These are phyloP conservation scores for Lophotis ruficrista DNA, from an alignment of 2,113 vertebrate genomes.

Conservation along the genomic window DNA sequence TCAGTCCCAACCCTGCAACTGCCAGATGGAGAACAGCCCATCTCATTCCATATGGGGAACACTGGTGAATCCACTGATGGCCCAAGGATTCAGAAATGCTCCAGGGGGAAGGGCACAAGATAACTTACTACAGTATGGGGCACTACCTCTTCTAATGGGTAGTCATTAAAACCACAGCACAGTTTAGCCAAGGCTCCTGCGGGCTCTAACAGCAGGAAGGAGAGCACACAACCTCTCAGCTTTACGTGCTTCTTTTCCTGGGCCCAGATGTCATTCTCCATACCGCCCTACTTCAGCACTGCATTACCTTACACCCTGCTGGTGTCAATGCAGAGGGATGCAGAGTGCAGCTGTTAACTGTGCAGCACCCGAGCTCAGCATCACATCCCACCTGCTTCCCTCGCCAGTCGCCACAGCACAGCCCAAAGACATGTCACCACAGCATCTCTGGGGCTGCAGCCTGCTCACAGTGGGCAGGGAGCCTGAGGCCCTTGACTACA, in stretches of 20 bases:
- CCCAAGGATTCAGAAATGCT: neutral
- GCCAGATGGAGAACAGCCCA: neutral
- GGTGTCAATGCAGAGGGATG: neutral
- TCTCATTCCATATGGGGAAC: neutral
- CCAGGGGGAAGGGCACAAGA: neutral
- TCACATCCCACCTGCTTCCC: fast-evolving
- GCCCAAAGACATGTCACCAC: neutral
- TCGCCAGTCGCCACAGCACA: neutral
- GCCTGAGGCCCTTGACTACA: neutral
- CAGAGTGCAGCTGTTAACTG: neutral
- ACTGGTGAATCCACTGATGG: neutral
- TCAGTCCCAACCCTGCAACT: neutral
- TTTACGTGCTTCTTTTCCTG: neutral
- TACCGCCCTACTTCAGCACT: neutral
- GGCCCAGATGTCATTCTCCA: neutral
- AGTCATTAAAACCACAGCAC: neutral
- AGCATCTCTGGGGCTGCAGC: neutral
- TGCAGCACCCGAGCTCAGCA: neutral
- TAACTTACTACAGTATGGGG: neutral
- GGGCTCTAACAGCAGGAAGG: neutral
- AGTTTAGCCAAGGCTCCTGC: neutral
- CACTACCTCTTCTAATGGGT: neutral
- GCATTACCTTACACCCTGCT: neutral
- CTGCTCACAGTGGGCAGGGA: neutral
- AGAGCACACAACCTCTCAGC: neutral